Evolutionary conservation across 2,888 invertebrate genomes (phyloP), one percentile per base, ranked within the genome.

Genomic region (Oeneis ivallda): DNA sequence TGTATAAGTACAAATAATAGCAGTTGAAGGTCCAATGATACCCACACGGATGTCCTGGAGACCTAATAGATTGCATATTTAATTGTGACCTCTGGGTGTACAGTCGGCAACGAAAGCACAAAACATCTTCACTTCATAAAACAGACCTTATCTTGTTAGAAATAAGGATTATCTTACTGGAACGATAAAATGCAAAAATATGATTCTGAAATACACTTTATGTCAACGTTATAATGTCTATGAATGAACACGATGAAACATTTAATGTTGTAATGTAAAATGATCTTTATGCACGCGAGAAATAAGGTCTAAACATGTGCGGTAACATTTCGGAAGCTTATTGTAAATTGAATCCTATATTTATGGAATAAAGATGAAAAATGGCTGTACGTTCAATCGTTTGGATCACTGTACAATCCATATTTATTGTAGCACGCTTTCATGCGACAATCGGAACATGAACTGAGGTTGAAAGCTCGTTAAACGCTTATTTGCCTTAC

Each of bases 1-100:
- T 65, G 66, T 53, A 53, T 59, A 64, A 67, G 43, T 62, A 69
- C 61, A 62, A 66, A 69, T 67, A 71, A 67, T 68, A 69, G 62
- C 65, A 72, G 74, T 69, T 71, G 73, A 77, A 76, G 75, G 73
- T 72, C 69, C 67, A 69, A 69, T 63, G 65, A 61, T 65, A 67
- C 73, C 75, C 73, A 77, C 75, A 72, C 77, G 78, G 78, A 78
- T 78, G 77, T 79, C 75, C 76, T 74, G 71, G 65, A 72, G 61
- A 67, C 70, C 73, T 71, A 73, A 74, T 76, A 75, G 71, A 76
- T 73, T 73, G 73, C 71, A 73, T 73, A 75, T 74, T 75, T 76
- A 74, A 75, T 74, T 70, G 67, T 70, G 74, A 75, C 74, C 75
- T 76, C 72, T 73, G 75, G 68, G 69, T 69, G 45, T 69, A 67